Evolutionary conservation across 2,797 vertebrate species (phyloP), one percentile per base, ranked within the genome.

Genomic region (Gouania willdenowi): DNA sequence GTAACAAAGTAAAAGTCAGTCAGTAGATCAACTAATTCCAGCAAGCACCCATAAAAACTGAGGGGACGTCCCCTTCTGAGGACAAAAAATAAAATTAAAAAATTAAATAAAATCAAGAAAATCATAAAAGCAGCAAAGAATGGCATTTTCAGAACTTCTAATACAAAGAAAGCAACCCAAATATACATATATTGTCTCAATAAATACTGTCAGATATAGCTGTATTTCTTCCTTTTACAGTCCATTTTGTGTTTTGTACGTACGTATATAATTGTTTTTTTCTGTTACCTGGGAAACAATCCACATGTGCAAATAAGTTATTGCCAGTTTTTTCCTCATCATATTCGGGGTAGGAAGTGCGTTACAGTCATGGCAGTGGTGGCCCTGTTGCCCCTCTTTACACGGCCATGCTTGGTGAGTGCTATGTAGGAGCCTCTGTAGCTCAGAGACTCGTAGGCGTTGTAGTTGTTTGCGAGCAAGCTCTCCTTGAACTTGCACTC

Each of bases 401-500:
- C 85, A 26, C 90, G 91, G 69, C 95, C 93, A 0, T 95, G 86
- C 79, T 97, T 97, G 90, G 93, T 98, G 75, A 98, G 90, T 1
- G 92, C 96, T 1, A 97, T 88, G 84, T 93, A 98, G 68, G 85
- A 88, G n/a, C 93, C 91, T 20, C 52, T 72, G 81, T 98, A 86
- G 21, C 66, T 42, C 33, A 86, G 84, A 13, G 93, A 97, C 82
- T 98, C 93, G 0, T 98, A 98, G 5, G 95, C 92, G 0, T 98
- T 98, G 87, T 98, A 98, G 79, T 98, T 95, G 76, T 98, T 98
- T n/a, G 93, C 83, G 70, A 98, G 89, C 75, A 98, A 66, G 9
- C 81, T 92, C 86, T 98, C 95, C 75, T 86, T 92, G 84, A 98
- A 98, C 80, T 93, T 95, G 87, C 94, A 98, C 68, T 98, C 93